These are phyloP conservation scores for Crocallis elinguaria DNA, from an alignment of 2,888 invertebrate genomes.

Conservation along the genomic window DNA sequence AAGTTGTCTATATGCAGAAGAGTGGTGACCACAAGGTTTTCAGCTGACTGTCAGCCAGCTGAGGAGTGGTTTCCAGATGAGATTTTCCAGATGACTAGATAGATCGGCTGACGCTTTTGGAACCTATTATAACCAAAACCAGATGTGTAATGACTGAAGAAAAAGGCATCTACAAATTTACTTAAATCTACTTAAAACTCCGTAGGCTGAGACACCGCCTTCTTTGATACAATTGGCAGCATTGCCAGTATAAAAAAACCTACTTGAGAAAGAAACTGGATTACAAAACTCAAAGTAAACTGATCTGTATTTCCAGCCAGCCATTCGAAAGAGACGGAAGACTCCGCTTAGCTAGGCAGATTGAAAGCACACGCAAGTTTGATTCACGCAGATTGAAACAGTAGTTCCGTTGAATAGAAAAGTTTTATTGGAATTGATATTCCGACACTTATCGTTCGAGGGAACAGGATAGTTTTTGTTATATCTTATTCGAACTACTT, in stretches of 20 bases:
- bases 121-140: no score
- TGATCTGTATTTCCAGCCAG: slow-evolving; percentile 8
- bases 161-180: no score
- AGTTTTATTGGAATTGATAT: slow-evolving; percentile 62
- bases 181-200: no score
- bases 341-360: slow-evolving; percentile 45
- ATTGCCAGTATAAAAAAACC: background rate
- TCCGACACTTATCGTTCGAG: slow-evolving; percentile 52
- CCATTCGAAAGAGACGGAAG: slow-evolving; percentile 17
- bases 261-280: background rate
- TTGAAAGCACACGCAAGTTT: slow-evolving; percentile 61
- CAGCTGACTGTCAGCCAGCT: no score
- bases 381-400: slow-evolving; percentile 62
- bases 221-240: no score
- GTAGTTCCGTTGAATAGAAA: slow-evolving; percentile 51
- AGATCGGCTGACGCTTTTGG: no score
- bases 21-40: no score
- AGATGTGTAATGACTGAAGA: no score
- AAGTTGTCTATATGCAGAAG: no score
- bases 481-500: background rate
- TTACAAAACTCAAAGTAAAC: slow-evolving; percentile 15
- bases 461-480: slow-evolving; percentile 24
- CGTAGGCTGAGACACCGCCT: no score
- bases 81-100: no score
- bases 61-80: no score